Percentiles rank a stretch among this genome's conserved stretches.
These are phyloP conservation scores for Megaceryle alcyon DNA, from an alignment of 2,797 vertebrate genomes.

Conservation along the genomic window DNA sequence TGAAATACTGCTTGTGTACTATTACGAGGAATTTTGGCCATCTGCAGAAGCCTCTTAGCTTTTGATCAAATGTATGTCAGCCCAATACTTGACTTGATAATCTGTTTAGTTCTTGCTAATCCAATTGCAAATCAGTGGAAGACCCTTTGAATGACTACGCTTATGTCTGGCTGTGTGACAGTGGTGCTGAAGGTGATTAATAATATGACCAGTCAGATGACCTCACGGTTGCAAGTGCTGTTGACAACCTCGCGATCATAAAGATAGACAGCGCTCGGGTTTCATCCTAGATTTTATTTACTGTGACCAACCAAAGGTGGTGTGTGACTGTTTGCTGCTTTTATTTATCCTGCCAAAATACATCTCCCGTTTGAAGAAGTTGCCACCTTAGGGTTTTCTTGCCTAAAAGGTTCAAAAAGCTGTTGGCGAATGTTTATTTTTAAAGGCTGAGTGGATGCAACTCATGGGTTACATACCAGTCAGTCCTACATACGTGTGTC, in stretches of 20 bases:
- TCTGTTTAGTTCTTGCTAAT: constrained; percentile 55
- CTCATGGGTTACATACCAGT: background rate
- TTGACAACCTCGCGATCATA: background rate
- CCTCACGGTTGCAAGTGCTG: background rate
- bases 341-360: background rate
- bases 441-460: background rate
- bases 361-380: background rate
- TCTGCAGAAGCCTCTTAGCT: background rate
- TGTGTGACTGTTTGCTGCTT: background rate
- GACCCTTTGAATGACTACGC: background rate
- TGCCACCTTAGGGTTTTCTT: background rate
- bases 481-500: background rate
- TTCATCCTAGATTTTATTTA: constrained; percentile 8
- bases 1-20: background rate
- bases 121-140: constrained; percentile 14
- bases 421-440: background rate
- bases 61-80: constrained; percentile 8
- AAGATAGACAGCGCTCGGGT: background rate
- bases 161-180: background rate
- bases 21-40: background rate
- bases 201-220: constrained; percentile 5
- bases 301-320: background rate
- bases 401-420: background rate
- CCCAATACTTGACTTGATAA: background rate
- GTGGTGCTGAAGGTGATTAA: constrained; percentile 27